These are phyloP conservation scores for Dicentrarchus labrax DNA, from an alignment of 2,113 vertebrate genomes.

Conservation along the genomic window DNA sequence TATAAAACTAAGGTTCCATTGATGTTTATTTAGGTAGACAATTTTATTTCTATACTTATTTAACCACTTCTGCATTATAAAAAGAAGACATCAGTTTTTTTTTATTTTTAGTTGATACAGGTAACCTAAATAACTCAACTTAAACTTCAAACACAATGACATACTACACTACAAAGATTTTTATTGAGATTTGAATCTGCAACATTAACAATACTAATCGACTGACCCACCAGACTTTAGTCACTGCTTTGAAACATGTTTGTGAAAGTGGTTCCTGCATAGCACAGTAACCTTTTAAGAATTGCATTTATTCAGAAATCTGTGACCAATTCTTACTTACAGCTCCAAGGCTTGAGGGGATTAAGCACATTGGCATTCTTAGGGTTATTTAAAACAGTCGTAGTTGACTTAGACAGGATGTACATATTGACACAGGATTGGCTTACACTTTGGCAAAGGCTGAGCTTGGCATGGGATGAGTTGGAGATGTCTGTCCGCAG, in stretches of 20 bases:
- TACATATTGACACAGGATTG: conserved; percentile 60
- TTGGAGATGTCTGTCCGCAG: conserved; percentile 41
- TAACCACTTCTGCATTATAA: neutral
- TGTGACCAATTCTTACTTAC: conserved; percentile 40
- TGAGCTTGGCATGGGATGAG: conserved; percentile 51
- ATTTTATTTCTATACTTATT: neutral
- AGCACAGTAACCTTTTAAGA: neutral
- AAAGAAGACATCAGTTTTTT: too few species aligned
- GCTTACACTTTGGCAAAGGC: conserved; percentile 33
- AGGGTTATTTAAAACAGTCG: conserved; percentile 69
- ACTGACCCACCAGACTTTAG: neutral
- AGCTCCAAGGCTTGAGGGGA: conserved; percentile 41
- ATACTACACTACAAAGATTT: conserved; percentile 4
- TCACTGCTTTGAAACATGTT: conserved; percentile 4
- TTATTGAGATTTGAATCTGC: neutral
- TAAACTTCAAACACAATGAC: neutral
- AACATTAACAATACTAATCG: neutral
- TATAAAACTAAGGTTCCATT: neutral
- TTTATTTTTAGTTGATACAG: neutral
- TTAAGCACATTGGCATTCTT: conserved; percentile 59
- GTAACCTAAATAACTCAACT: too few species aligned
- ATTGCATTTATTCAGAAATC: conserved; percentile 35
- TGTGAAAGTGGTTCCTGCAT: neutral
- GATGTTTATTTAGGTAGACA: neutral
- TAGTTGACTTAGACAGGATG: conserved; percentile 59